Evolutionary conservation across 2,888 invertebrate species (phyloP), one percentile per base, ranked within the genome.

Genomic region (Argyra leucocephala): DNA sequence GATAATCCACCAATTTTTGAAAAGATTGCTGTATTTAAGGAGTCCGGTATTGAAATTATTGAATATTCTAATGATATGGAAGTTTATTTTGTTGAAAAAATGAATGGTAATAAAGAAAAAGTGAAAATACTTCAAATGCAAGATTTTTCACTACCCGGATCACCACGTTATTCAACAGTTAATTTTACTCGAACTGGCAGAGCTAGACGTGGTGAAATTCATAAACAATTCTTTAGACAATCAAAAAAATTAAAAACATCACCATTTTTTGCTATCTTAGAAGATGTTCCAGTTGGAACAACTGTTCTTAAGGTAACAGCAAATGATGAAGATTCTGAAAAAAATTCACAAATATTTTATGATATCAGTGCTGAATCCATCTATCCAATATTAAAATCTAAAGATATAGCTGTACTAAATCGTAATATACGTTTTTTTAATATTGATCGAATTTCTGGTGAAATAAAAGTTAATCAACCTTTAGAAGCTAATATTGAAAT

Each of bases 401-500:
- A 64, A 22, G 69, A 79, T n/a, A 81, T 79, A 71, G 76, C 80
- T n/a, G 74, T 82, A 70, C 81, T 83, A 72, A 67, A 80, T 70
- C 66, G 68, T 36, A 65, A 67, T 2, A 76, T 83, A 0, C 85
- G 85, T 68, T 83, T 86, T 72, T 93, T 92, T 75, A 85, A 86
- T 62, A 86, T 92, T 24, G 90, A 91, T 73, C 84, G 89, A 71
- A 80, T 83, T 69, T 86, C 84, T n/a, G 92, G 92, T 0, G 89
- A 91, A 74, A 79, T 92, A 2, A 84, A 87, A 23, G 85, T 90
- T 0, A 87, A 89, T 12, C 84, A 88, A 73, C 83, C 84, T 0
- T 79, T 91, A 59, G 86, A 88, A 0, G 87, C 91, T 0, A 90
- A 91, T 76, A 84, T 86, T 0, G 89, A 90, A 74, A 87, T 91